Evolutionary conservation across 1,140 invertebrate genomes (phyloP), one percentile per base, ranked within the genome.

Genomic region (Diabrotica undecimpunctata): DNA sequence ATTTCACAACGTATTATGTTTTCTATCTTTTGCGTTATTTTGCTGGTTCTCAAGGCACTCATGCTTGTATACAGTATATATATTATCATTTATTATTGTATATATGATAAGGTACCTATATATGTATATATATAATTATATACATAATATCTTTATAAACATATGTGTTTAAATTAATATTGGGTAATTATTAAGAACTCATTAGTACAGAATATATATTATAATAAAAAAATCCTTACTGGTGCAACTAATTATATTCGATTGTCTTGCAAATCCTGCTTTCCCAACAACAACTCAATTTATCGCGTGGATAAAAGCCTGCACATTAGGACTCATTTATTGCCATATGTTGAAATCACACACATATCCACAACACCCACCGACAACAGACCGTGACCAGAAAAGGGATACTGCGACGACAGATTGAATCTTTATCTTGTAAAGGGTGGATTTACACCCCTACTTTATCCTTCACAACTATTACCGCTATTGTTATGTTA

Each of bases 361-460:
- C 41, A 46, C 41, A 46, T n/a, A 46, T 46, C 8, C 41, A 46
- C 41, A 46, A 46, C 41, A 46, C 41, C 41, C 41, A 46, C 41
- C 41, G 41, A 46, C 25, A 25, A 13, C 55, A 37, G 36, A 37
- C 58, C 66, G 12, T 67, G 61, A 56, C 62, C 54, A 46, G 62
- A 62, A 54, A 62, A 41, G 25, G 62, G 64, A 60, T 53, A 55
- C 60, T 63, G 59, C 55, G 55, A 65, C 46, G 66, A 68, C 69
- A 71, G 69, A 71, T 70, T 70, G 69, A 70, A 71, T 71, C 69
- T 71, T 71, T 71, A 70, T 69, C 66, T 71, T 68, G 69, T 68
- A 60, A 57, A 64, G 69, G 69, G 66, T 63, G 69, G 64, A 64
- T 62, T 64, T 58, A 64, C 64, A 66, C 67, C 66, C 69, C 66